A percentile compares a stretch with the other conserved stretches of the same genome.
Conservation (phyloP, 2,888 invertebrate species). For the Thymelicus lineola region DNA sequence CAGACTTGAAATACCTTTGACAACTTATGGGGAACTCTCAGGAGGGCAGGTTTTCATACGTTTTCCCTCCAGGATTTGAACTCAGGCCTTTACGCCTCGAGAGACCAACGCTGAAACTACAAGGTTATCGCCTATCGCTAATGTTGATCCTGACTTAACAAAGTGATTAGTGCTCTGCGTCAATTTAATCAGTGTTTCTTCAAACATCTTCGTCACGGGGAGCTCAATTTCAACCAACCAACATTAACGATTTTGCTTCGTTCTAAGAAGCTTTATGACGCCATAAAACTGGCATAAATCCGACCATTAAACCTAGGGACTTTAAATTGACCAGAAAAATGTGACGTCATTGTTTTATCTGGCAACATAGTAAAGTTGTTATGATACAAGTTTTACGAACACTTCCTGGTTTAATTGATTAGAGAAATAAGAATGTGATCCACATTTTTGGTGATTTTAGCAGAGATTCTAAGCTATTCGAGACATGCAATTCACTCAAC, state of each 20-base stretch:
- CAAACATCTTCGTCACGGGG: conserved; percentile 40
- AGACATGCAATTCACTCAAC: too few species aligned
- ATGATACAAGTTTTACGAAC: conserved; percentile 19
- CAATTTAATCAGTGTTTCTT: conserved; percentile 25
- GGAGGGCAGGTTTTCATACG: too few species aligned
- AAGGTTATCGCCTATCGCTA: too few species aligned
- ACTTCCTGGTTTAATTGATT: conserved; percentile 15
- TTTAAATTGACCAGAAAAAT: conserved; percentile 80
- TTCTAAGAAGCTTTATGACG: conserved; percentile 75
- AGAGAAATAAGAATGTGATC: not conserved
- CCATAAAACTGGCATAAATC: conserved; percentile 77
- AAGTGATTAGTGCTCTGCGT: not conserved
- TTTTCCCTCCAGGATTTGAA: too few species aligned
- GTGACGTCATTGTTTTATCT: conserved; percentile 49
- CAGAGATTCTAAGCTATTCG: too few species aligned
- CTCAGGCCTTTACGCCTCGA: too few species aligned
- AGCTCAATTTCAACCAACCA: conserved; percentile 65
- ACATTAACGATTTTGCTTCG: conserved; percentile 74
- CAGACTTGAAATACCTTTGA: too few species aligned
- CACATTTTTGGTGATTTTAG: too few species aligned
- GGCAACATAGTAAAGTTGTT: conserved; percentile 37
- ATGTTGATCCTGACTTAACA: not conserved
- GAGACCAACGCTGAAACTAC: too few species aligned
- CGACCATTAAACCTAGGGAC: conserved; percentile 66
- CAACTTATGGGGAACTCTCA: too few species aligned